These are phyloP conservation scores for Megathymus violae DNA, from an alignment of 1,140 invertebrate genomes.

Conservation along the genomic window DNA sequence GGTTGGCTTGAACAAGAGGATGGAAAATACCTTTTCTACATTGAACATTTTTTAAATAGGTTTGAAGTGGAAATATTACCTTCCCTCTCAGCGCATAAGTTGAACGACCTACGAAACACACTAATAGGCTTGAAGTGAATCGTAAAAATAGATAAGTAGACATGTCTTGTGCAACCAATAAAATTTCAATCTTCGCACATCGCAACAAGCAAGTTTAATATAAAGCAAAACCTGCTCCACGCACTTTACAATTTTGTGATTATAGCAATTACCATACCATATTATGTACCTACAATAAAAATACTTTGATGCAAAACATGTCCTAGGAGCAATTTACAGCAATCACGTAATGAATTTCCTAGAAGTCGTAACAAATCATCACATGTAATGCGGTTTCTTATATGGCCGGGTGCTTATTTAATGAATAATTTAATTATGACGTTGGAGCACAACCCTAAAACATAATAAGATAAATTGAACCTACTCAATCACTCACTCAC, in stretches of 20 bases:
- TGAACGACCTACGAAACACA: neutral
- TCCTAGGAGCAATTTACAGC: neutral
- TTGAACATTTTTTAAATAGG: too few relatives aligned
- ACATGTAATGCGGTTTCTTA: neutral
- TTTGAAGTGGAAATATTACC: too few relatives aligned
- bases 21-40: too few relatives aligned
- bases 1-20: too few relatives aligned
- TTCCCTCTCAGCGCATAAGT: too few relatives aligned
- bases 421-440: neutral
- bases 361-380: slow-evolving; percentile 8
- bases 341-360: slow-evolving; percentile 2
- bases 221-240: neutral
- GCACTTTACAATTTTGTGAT: slow-evolving; percentile 3
- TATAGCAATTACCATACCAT: neutral
- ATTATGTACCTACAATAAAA: slow-evolving; percentile 19
- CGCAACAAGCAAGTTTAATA: slow-evolving; percentile 1
- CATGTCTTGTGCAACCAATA: neutral
- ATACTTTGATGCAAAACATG: slow-evolving; percentile 13
- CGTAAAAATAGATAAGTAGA: neutral
- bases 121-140: too few relatives aligned
- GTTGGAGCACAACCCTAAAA: neutral
- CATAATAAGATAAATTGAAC: too few relatives aligned
- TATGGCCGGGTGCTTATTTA: neutral
- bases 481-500: too few relatives aligned
- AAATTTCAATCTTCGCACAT: slow-evolving; percentile 1